phyloP scores from a whole-genome alignment of 2,113 vertebrate species.

The Misgurnus mizolepis region DNA sequence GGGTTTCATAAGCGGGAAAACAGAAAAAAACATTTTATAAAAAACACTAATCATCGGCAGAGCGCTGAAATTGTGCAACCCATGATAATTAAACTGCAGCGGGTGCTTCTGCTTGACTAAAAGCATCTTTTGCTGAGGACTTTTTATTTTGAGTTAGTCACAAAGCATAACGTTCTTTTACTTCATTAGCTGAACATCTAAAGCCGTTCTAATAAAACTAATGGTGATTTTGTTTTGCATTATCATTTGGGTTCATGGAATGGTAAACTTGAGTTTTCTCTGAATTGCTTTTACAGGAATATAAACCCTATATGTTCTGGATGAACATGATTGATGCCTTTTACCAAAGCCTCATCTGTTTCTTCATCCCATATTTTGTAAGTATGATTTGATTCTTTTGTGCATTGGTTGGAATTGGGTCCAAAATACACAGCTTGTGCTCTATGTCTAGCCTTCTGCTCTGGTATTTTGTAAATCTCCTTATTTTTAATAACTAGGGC shows the following conservation, averaged over 20 bases:
- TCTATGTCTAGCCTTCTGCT: not conserved
- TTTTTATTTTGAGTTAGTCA: slow-evolving; percentile 23
- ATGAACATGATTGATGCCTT: slow-evolving; percentile 96
- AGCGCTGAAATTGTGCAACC: slow-evolving; percentile 29
- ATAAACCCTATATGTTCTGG: slow-evolving; percentile 95
- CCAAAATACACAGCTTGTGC: not conserved
- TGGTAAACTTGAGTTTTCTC: not conserved
- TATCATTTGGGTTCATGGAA: not conserved
- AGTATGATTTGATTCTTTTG: slow-evolving; percentile 64
- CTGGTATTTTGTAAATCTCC: not conserved
- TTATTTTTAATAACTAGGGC: too few relatives aligned
- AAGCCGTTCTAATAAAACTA: slow-evolving; percentile 14
- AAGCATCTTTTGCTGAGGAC: slow-evolving; percentile 6
- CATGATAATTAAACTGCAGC: slow-evolving; percentile 31
- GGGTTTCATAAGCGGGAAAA: slow-evolving; percentile 20
- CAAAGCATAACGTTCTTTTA: not conserved
- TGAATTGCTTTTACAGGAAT: slow-evolving; percentile 78
- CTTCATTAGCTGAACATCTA: slow-evolving; percentile 31
- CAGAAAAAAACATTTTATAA: slow-evolving; percentile 25
- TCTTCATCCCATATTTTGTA: slow-evolving; percentile 97
- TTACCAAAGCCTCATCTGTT: slow-evolving; percentile 96
- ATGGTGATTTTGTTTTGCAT: not conserved
- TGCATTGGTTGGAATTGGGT: not conserved
- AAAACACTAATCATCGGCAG: slow-evolving; percentile 28
- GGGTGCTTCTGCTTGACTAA: slow-evolving; percentile 23